These are phyloP conservation scores for Nowickia ferox DNA, from an alignment of 2,888 invertebrate genomes.

Conservation along the genomic window DNA sequence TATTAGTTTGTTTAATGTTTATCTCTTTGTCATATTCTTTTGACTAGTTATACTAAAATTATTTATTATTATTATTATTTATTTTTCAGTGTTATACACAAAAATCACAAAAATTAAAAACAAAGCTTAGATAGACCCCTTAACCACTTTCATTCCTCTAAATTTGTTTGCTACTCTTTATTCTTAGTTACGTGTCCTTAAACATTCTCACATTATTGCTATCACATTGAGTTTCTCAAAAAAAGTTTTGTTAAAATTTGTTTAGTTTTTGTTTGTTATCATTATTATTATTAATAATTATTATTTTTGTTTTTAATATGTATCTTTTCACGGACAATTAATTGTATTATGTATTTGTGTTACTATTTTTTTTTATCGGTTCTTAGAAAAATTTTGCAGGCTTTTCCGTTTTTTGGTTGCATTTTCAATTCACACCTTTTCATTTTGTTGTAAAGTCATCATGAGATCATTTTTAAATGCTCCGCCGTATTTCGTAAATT, in stretches of 20 bases:
- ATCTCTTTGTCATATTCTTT: slow-evolving; percentile 59
- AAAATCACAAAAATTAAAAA: slow-evolving; percentile 69
- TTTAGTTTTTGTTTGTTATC: slow-evolving; percentile 24
- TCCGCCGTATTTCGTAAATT: slow-evolving; percentile 32
- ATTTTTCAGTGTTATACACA: slow-evolving; percentile 70
- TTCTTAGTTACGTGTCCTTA: slow-evolving; percentile 34
- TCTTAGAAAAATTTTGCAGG: slow-evolving; percentile 18
- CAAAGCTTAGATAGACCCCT: slow-evolving; percentile 60
- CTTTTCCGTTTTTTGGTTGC: slow-evolving; percentile 18
- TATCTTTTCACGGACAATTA: not conserved
- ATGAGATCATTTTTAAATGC: slow-evolving; percentile 66
- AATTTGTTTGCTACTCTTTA: slow-evolving; percentile 40
- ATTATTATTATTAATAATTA: not conserved
- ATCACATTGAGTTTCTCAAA: slow-evolving; percentile 68
- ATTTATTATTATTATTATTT: slow-evolving; percentile 48
- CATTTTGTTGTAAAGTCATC: slow-evolving; percentile 19
- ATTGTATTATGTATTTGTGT: slow-evolving; percentile 3
- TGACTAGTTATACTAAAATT: slow-evolving; percentile 71
- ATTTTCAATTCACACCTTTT: slow-evolving; percentile 20
- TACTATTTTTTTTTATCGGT: not conserved
- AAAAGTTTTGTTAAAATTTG: slow-evolving; percentile 10
- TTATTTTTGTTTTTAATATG: not conserved
- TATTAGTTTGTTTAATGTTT: slow-evolving; percentile 22
- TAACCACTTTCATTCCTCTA: slow-evolving; percentile 40
- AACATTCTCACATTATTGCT: slow-evolving; percentile 60